Evolutionary conservation across 2,797 vertebrate genomes (phyloP).

Genomic region (Chromis chromis): DNA sequence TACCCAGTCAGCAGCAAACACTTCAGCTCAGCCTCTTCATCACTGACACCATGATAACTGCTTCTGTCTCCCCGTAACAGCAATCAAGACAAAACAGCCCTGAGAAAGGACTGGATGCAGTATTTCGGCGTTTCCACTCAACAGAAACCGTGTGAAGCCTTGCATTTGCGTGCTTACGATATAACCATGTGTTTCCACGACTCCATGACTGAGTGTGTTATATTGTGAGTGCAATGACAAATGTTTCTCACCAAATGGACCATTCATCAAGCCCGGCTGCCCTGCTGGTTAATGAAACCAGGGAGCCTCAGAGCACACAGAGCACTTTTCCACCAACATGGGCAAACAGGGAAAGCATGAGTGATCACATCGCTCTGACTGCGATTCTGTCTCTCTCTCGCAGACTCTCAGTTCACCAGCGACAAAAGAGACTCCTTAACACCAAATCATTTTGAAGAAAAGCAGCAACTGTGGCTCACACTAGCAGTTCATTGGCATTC

Average conservation of each 20-base stretch:
- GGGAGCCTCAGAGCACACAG: constrained; percentile 56
- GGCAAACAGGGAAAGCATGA: constrained; percentile 52
- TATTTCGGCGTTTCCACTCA: background rate
- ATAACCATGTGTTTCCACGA: constrained; percentile 13
- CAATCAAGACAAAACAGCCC: constrained; percentile 36
- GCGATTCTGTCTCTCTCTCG: background rate
- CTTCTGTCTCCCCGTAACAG: constrained; percentile 37
- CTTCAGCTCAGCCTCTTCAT: constrained; percentile 55
- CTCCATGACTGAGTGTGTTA: constrained; percentile 23
- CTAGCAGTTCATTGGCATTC: constrained; percentile 10
- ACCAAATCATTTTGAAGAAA: constrained; percentile 10
- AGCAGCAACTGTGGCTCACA: constrained; percentile 31
- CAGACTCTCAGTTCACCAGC: background rate
- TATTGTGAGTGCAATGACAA: constrained; percentile 42
- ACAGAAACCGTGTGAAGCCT: constrained; percentile 4
- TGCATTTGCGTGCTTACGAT: background rate
- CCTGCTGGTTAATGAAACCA: constrained; percentile 67
- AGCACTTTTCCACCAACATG: constrained; percentile 37
- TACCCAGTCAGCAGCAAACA: constrained; percentile 45
- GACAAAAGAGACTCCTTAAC: constrained; percentile 37
- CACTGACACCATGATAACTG: constrained; percentile 56
- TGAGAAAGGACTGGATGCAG: constrained; percentile 18
- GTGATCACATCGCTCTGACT: constrained; percentile 13
- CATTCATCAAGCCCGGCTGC: constrained; percentile 54
- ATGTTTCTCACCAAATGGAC: constrained; percentile 52